These are phyloP conservation scores for Riparia riparia DNA, from an alignment of 2,113 vertebrate genomes.

Conservation along the genomic window DNA sequence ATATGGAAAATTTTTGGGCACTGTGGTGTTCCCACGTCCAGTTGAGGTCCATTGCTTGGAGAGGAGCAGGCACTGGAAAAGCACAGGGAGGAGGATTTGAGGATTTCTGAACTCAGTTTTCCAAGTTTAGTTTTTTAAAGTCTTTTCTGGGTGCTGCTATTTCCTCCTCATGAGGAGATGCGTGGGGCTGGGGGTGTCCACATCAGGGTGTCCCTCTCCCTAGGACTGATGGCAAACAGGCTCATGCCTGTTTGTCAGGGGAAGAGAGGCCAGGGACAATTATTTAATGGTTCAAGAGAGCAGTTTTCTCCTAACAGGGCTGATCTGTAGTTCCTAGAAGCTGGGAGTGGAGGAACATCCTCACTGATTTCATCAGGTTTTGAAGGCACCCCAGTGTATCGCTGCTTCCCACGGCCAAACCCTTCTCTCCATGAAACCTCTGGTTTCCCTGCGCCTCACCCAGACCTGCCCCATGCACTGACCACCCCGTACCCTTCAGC, in stretches of 20 bases:
- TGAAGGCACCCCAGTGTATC: background rate
- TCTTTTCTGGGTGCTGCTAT: background rate
- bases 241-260: background rate
- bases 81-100: background rate
- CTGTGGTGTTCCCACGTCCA: rapidly evolving
- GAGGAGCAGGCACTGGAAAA: background rate
- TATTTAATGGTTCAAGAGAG: background rate
- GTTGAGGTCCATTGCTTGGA: background rate
- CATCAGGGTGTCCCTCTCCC: background rate
- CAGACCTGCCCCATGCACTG: background rate
- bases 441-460: background rate
- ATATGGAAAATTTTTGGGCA: background rate
- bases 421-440: background rate
- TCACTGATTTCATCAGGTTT: background rate
- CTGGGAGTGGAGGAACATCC: background rate
- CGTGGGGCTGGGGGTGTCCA: background rate
- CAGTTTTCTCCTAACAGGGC: background rate
- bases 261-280: background rate
- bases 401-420: background rate
- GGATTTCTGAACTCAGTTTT: background rate
- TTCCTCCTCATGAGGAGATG: background rate
- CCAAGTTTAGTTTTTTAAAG: background rate
- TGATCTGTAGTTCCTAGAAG: background rate
- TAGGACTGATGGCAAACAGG: background rate
- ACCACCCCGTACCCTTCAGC: background rate